phyloP scores from a whole-genome alignment of 2,113 vertebrate species.

The Pseudopipra pipra region DNA sequence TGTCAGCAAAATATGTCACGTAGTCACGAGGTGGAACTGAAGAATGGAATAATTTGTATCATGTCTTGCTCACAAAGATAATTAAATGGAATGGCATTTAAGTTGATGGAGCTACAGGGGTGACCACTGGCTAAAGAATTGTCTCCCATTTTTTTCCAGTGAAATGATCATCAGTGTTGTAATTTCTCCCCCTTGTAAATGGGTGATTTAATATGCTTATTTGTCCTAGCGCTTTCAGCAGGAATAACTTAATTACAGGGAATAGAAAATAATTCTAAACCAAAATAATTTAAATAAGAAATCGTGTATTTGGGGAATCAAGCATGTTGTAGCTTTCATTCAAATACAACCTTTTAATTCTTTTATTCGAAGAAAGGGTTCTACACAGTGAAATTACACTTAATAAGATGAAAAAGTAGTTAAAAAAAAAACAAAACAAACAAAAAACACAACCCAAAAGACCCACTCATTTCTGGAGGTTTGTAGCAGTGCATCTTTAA shows the following conservation, averaged over 20 bases:
- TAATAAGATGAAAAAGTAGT: not conserved
- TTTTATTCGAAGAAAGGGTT: not conserved
- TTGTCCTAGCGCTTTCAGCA: not conserved
- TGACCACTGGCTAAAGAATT: not conserved
- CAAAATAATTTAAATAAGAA: not conserved
- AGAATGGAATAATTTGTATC: not conserved
- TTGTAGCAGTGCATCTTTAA: slow-evolving; percentile 48
- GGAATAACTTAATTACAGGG: not conserved
- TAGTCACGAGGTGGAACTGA: not conserved
- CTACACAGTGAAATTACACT: not conserved
- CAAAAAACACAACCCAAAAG: not conserved
- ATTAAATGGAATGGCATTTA: slow-evolving; percentile 31
- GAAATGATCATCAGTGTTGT: not conserved
- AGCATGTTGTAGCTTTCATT: not conserved
- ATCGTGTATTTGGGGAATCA: not conserved
- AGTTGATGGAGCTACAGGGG: not conserved
- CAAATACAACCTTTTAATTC: not conserved
- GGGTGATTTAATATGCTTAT: not conserved
- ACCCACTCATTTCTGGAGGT: not conserved
- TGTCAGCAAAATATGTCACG: slow-evolving; percentile 5
- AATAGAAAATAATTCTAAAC: not conserved
- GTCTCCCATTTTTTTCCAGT: accelerated
- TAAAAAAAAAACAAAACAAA: not conserved
- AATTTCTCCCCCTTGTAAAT: not conserved
- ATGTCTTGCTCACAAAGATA: not conserved